phyloP scores from a whole-genome alignment of 2,888 invertebrate species.

The Tuta absoluta region DNA sequence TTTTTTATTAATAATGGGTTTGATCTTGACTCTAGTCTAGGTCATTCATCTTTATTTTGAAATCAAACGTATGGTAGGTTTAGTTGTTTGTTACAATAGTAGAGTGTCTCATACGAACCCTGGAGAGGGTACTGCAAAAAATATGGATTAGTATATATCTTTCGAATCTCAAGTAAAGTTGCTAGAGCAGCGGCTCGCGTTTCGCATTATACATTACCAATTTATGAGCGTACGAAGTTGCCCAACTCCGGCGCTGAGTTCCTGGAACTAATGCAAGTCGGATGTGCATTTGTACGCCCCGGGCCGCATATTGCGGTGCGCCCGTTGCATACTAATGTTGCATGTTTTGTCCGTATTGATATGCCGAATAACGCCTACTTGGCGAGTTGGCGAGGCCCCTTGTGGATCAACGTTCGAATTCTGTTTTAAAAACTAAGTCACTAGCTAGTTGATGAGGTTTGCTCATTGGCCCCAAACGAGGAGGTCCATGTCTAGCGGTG shows the following conservation, averaged over 20 bases:
- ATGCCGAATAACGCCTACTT: background rate
- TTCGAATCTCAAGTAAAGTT: too few species aligned
- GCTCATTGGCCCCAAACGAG: too few species aligned
- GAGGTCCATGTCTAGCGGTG: too few species aligned
- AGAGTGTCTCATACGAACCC: too few species aligned
- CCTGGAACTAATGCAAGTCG: constrained; percentile 35
- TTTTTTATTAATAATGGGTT: too few species aligned
- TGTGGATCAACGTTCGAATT: background rate
- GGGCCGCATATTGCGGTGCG: constrained; percentile 26
- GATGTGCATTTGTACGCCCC: constrained; percentile 35
- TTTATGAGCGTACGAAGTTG: background rate
- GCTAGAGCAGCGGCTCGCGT: too few species aligned
- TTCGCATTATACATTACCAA: background rate
- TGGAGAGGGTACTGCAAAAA: too few species aligned
- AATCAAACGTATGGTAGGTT: too few species aligned
- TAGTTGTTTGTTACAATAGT: too few species aligned
- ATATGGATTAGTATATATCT: too few species aligned
- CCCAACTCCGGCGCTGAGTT: constrained; percentile 22
- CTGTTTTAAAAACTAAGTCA: background rate
- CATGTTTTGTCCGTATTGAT: constrained; percentile 20
- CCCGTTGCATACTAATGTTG: constrained; percentile 31
- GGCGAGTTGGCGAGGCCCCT: background rate
- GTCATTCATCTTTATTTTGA: too few species aligned
- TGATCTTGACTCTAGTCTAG: too few species aligned
- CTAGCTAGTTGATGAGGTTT: background rate